Evolutionary conservation across 2,113 vertebrate species (phyloP).

Genomic region (Melanerpes formicivorus): DNA sequence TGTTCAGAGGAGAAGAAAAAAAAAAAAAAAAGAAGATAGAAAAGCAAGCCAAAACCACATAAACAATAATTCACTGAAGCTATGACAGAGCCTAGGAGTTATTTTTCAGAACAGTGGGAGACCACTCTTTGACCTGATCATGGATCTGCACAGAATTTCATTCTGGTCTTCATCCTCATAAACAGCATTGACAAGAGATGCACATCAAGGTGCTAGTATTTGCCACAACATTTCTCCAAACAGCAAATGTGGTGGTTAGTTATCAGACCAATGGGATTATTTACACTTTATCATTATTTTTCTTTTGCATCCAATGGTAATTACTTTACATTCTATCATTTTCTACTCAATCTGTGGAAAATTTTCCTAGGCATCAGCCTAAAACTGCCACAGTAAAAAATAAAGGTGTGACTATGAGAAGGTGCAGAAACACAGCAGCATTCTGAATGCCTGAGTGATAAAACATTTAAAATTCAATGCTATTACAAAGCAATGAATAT

Average conservation of each 20-base stretch:
- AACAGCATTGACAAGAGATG: not conserved
- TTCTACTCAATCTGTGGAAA: no score
- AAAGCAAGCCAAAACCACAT: not conserved
- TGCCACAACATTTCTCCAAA: not conserved
- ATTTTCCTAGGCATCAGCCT: no score
- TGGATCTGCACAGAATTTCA: not conserved
- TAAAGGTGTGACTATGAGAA: not conserved
- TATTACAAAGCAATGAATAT: not conserved
- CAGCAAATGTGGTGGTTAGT: not conserved
- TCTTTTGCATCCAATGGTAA: no score
- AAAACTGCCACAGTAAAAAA: not conserved
- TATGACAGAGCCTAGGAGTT: not conserved
- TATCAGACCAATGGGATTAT: no score
- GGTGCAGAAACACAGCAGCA: not conserved
- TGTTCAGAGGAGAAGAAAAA: not conserved
- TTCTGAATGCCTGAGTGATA: not conserved
- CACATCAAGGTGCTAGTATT: not conserved
- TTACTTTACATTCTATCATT: no score
- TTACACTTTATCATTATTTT: no score
- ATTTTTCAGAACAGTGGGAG: not conserved
- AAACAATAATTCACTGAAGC: not conserved
- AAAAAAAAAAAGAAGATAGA: not conserved
- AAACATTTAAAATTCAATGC: not conserved
- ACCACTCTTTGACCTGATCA: not conserved
- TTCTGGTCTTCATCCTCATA: not conserved